Evolutionary conservation across 2,113 vertebrate species (phyloP).

Genomic region (Brachirus orientalis): DNA sequence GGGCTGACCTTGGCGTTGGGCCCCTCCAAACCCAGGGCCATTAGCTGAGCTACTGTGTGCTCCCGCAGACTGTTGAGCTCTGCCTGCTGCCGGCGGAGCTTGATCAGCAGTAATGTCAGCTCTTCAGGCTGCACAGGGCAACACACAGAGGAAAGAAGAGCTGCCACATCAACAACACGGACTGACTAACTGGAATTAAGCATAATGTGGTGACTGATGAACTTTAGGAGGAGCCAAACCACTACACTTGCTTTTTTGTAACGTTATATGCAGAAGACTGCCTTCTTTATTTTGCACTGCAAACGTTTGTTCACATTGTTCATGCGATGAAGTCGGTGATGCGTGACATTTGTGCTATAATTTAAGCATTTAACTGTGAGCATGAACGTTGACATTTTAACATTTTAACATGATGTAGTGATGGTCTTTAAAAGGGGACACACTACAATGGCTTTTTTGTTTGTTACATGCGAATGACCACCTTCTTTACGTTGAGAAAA

Average conservation of each 20-base stretch:
- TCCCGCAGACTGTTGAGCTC: conserved; percentile 96
- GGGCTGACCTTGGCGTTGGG: conserved; percentile 96
- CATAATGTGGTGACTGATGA: not conserved
- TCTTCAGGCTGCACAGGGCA: conserved; percentile 93
- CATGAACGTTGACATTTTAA: no score
- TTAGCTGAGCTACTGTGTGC: conserved; percentile 93
- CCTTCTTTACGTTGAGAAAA: no score
- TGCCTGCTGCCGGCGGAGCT: conserved; percentile 97
- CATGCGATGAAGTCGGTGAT: no score
- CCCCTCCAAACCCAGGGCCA: conserved; percentile 92
- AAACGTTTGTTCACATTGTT: no score
- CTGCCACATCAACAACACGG: conserved; percentile 21
- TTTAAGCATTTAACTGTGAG: no score
- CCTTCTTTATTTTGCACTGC: not conserved
- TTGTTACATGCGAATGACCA: no score
- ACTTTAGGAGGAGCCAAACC: not conserved
- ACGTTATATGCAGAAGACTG: not conserved
- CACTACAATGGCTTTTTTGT: no score
- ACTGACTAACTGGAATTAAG: no score
- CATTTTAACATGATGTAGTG: no score
- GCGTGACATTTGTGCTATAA: no score
- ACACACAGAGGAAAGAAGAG: conserved; percentile 47
- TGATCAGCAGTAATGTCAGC: conserved; percentile 97
- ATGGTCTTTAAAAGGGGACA: no score
- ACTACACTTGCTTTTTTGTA: not conserved